Evolutionary conservation across 1,140 invertebrate species (phyloP), one percentile per base, ranked within the genome.

Genomic region (Linepithema humile): DNA sequence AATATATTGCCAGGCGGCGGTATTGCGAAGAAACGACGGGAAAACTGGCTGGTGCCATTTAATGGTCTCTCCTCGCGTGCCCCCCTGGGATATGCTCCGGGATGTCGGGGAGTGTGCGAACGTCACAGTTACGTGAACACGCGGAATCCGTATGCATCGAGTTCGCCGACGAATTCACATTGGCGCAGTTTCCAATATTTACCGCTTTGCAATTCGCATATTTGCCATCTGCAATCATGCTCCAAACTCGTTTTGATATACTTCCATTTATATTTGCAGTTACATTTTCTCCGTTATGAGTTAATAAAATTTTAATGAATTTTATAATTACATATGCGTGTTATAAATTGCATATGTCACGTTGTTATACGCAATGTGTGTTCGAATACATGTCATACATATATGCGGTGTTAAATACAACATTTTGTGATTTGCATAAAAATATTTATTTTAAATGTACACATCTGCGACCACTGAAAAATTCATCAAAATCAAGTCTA

Each of bases 51-150:
- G 48, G 82, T 84, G 72, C 62, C 74, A 80, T 87, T 90, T 90
- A 90, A 90, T 83, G 53, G 75, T 67, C 20, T 62, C 70, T 85
- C 55, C 78, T 87, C 55, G 59, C 50, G 40, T 84, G 32, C 78
- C 65, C 84, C 86, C 86, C 88, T 90, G 92, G 88, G 89, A 91
- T 89, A 83, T 69, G 48, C 40, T 70, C 75, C 26, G 55, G 45
- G 53, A 40, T 80, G 29, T 67, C 62, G 57, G 75, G 32, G 62
- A 91, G 87, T 92, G 91, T 93, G 92, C 80, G 92, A 93, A 93
- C 92, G 93, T 93, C 89, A 93, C 92, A 91, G 83, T 89, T 43
- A 69, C 62, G 82, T 92, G 91, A 91, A 87, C 91, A 92, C 83
- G 86, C 69, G 23, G 29, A n/a, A 29, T 74, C 17, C 26, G 26